A percentile compares a stretch with the other conserved stretches of the same genome.
phyloP scores from a whole-genome alignment of 2,797 vertebrate genomes.

The Sebastes vulpes region DNA sequence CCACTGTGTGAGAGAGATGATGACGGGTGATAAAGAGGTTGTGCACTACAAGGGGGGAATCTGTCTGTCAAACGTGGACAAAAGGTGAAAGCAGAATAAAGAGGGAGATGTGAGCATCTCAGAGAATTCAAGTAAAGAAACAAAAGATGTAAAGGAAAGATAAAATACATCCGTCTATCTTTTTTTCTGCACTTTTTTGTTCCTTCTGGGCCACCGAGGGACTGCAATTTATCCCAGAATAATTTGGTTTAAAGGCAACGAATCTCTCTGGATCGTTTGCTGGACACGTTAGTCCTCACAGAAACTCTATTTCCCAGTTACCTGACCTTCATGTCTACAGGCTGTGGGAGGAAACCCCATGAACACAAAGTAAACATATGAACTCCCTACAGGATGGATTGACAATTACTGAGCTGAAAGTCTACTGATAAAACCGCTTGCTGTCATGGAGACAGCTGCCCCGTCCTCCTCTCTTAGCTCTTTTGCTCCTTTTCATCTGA shows the following conservation, averaged over 20 bases:
- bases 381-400: neutral
- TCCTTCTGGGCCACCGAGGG: neutral
- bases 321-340: neutral
- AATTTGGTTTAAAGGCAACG: slow-evolving; percentile 8
- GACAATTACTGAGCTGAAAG: slow-evolving; percentile 10
- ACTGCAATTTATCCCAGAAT: neutral
- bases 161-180: neutral
- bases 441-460: slow-evolving; percentile 49
- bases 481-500: slow-evolving; percentile 3
- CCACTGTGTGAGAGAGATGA: neutral
- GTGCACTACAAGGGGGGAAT: neutral
- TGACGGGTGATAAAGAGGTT: neutral
- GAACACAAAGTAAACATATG: neutral
- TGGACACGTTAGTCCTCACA: neutral
- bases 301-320: neutral
- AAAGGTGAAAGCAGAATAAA: slow-evolving; percentile 14
- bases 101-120: neutral
- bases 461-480: neutral
- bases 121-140: slow-evolving; percentile 19
- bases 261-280: neutral
- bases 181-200: neutral
- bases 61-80: slow-evolving; percentile 11
- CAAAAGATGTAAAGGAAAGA: neutral
- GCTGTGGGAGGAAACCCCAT: neutral
- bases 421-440: slow-evolving; percentile 7